Evolutionary conservation across 1,140 invertebrate genomes (phyloP).

Genomic region (Coptotermes formosanus): DNA sequence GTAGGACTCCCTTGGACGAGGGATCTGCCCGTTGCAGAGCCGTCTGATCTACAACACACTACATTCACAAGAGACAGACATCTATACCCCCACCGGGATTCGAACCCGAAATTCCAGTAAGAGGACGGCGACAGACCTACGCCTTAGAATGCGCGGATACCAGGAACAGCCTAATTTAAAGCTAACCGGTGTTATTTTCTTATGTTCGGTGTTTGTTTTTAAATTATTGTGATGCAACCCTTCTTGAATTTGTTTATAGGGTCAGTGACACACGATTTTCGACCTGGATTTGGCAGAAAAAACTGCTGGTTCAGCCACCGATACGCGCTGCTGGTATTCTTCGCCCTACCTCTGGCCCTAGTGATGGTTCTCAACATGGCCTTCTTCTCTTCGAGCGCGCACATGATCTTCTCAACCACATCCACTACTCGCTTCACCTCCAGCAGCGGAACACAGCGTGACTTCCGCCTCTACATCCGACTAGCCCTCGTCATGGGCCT

Average conservation of each 20-base stretch:
- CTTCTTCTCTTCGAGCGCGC: conserved; percentile 53
- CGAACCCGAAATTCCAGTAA: no score
- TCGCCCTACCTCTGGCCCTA: conserved; percentile 52
- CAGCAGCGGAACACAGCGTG: conserved; percentile 44
- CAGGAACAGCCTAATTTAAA: no score
- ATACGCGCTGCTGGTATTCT: conserved; percentile 53
- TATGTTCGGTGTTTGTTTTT: no score
- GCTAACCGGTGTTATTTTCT: no score
- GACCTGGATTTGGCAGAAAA: conserved; percentile 50
- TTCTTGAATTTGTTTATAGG: background rate
- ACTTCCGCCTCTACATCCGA: conserved; percentile 57
- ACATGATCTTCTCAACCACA: conserved; percentile 49
- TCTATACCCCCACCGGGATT: no score
- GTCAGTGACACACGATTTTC: conserved; percentile 43
- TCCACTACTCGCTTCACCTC: conserved; percentile 36
- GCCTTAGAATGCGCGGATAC: no score
- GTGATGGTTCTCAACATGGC: conserved; percentile 53
- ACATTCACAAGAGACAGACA: no score
- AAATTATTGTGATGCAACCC: no score
- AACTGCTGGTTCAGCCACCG: conserved; percentile 57
- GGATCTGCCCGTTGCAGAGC: no score
- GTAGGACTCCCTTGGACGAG: no score
- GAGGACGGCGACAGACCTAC: no score
- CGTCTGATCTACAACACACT: no score
- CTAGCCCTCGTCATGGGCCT: conserved; percentile 57